A percentile compares a stretch with the other conserved stretches of the same genome.
phyloP scores from a whole-genome alignment of 2,888 invertebrate species.

The Lasioglossum zephyrum region DNA sequence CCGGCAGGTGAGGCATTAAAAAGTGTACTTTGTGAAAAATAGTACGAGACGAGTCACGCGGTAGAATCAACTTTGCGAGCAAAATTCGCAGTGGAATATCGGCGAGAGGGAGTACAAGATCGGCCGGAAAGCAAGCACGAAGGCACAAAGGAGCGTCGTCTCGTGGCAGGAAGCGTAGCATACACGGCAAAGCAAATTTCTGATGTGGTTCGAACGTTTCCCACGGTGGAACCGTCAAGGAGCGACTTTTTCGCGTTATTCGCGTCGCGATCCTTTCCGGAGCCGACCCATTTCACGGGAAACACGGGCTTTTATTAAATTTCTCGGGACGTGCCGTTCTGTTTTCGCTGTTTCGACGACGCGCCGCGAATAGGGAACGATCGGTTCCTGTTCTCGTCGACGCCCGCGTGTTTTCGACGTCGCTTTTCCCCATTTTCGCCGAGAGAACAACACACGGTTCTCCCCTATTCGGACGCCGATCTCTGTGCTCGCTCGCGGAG shows the following conservation, averaged over 20 bases:
- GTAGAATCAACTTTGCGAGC: background rate
- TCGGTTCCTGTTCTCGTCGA: background rate
- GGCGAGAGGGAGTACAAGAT: background rate
- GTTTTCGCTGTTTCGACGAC: conserved; percentile 25
- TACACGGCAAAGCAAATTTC: conserved; percentile 59
- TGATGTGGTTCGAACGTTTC: conserved; percentile 62
- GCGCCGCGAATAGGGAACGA: conserved; percentile 39
- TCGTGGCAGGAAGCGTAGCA: conserved; percentile 56
- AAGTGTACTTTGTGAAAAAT: background rate
- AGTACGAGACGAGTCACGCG: background rate
- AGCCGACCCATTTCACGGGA: conserved; percentile 48
- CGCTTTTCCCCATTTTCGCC: background rate
- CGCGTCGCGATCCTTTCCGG: conserved; percentile 37
- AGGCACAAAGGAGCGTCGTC: conserved; percentile 38
- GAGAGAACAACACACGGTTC: background rate
- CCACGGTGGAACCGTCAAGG: conserved; percentile 55
- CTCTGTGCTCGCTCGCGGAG: background rate
- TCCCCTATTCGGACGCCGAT: background rate
- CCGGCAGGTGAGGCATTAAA: background rate
- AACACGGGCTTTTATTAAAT: conserved; percentile 59
- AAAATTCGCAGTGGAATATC: background rate
- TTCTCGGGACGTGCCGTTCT: conserved; percentile 48
- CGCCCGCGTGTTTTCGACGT: background rate
- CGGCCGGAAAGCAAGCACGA: background rate
- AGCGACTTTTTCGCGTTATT: conserved; percentile 49